phyloP scores from a whole-genome alignment of 1,140 invertebrate genomes.

The Pygmarrhopalites habei region DNA sequence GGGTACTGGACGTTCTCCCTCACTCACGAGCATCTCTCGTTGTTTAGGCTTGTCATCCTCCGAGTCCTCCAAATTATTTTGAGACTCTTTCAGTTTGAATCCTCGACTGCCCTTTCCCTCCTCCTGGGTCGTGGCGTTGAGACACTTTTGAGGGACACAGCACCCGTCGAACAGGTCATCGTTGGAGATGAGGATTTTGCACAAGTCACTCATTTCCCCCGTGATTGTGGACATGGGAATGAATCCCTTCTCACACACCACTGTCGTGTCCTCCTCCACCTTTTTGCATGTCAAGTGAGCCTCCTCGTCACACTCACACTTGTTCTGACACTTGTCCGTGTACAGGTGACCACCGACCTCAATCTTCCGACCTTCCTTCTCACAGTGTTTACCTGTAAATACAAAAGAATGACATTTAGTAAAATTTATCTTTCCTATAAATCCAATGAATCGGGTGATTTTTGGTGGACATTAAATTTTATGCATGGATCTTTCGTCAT shows the following conservation, averaged over 20 bases:
- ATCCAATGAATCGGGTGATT: too few relatives aligned
- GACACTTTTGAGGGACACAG: constrained; percentile 36
- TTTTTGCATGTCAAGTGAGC: constrained; percentile 27
- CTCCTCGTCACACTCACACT: constrained; percentile 26
- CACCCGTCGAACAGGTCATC: constrained; percentile 36
- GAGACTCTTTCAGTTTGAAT: constrained; percentile 36
- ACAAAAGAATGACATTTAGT: not conserved
- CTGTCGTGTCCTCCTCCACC: constrained; percentile 3
- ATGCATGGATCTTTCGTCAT: too few relatives aligned
- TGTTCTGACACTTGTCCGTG: constrained; percentile 27
- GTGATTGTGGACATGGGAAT: constrained; percentile 34
- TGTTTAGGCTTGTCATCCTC: constrained; percentile 26
- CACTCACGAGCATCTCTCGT: constrained; percentile 10
- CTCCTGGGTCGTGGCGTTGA: constrained; percentile 34
- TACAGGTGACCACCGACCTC: constrained; percentile 28
- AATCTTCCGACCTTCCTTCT: constrained; percentile 23
- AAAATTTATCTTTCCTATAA: too few relatives aligned
- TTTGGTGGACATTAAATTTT: too few relatives aligned
- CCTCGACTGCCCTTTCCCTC: constrained; percentile 30
- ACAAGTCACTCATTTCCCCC: constrained; percentile 34
- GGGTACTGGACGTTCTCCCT: constrained; percentile 11
- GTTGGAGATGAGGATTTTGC: constrained; percentile 33
- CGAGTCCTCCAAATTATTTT: constrained; percentile 34
- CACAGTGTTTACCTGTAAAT: constrained; percentile 19
- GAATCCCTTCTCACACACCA: constrained; percentile 14